A percentile compares a stretch with the other conserved stretches of the same genome.
These are phyloP conservation scores for Drosophila siamana DNA, from an alignment of 2,888 invertebrate species.

Conservation along the genomic window DNA sequence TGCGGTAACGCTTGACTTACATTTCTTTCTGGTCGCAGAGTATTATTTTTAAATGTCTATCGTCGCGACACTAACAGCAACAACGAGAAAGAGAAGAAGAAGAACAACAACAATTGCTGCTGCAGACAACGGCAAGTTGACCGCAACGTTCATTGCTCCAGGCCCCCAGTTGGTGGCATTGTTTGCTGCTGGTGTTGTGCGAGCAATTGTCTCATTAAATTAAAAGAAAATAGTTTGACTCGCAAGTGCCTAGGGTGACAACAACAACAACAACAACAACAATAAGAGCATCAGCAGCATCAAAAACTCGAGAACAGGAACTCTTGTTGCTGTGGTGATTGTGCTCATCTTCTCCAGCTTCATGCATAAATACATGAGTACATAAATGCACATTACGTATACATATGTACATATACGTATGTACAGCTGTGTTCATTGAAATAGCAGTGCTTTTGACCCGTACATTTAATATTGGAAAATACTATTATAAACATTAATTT, in stretches of 20 bases:
- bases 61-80: constrained; percentile 59
- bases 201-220: constrained; percentile 75
- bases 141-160: constrained; percentile 79
- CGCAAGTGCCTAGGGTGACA: constrained; percentile 48
- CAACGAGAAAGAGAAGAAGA: no score
- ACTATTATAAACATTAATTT: no score
- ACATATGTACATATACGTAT: no score
- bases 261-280: constrained; percentile 21
- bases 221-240: constrained; percentile 78
- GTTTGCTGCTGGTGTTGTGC: constrained; percentile 22
- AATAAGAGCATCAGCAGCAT: constrained; percentile 8
- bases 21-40: constrained; percentile 60
- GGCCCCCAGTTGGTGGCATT: constrained; percentile 22
- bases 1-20: constrained; percentile 73
- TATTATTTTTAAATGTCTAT: constrained; percentile 75
- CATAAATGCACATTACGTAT: constrained; percentile 1
- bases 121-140: constrained; percentile 69
- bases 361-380: neutral
- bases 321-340: constrained; percentile 13
- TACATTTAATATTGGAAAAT: no score
- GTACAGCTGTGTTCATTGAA: no score
- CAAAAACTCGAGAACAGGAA: constrained; percentile 7
- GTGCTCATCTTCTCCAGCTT: neutral
- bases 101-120: constrained; percentile 15
- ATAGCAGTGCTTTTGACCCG: no score